Base-by-base conservation (phyloP, 2,888 invertebrate genomes). In the Gymnosoma rotundatum region DNA sequence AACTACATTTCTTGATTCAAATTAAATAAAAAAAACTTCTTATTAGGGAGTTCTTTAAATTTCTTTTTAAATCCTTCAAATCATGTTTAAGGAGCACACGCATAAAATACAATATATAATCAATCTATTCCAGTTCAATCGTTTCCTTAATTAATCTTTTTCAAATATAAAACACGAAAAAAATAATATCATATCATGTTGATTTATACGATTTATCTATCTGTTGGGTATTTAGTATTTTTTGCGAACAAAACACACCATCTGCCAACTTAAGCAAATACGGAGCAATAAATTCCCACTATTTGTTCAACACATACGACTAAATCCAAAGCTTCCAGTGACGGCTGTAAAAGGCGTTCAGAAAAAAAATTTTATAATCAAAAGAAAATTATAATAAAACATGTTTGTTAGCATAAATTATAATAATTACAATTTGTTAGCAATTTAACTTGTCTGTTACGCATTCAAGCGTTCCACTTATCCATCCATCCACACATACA, bases 341-440 rank as follows among this genome's bases (percentile, higher is more conserved):
- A 1, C 42, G 42, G 42, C 42, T 42, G 42, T 42, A 12, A 42
- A 12, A 42, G 42, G 12, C 1, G 10, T 42, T 8, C 8, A 38
- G 10, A 42, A 42, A 1, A 42, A 42, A 42, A 12, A n/a, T 56
- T 14, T 21, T 21, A 32, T 32, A 32, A 32, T 32, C 3, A 32
- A 42, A 72, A 48, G 48, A 83, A 83, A 73, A 83, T 74, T 74
- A 74, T 83, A 64, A 74, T 74, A 73, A 74, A 78, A 83, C 78
- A 83, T 83, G 83, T 78, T 83, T 83, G 83, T 83, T 81, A 81
- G 84, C 74, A 74, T 78, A 84, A 81, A 84, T 84, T 84, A 84
- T 78, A 81, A 84, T 81, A 84, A 84, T 84, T 81, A 78, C 84
- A 84, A 84, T 83, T 81, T 81, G 83, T 83, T 78, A 74, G 74